Conservation (phyloP, 2,888 invertebrate genomes). For the Formica aserva region DNA sequence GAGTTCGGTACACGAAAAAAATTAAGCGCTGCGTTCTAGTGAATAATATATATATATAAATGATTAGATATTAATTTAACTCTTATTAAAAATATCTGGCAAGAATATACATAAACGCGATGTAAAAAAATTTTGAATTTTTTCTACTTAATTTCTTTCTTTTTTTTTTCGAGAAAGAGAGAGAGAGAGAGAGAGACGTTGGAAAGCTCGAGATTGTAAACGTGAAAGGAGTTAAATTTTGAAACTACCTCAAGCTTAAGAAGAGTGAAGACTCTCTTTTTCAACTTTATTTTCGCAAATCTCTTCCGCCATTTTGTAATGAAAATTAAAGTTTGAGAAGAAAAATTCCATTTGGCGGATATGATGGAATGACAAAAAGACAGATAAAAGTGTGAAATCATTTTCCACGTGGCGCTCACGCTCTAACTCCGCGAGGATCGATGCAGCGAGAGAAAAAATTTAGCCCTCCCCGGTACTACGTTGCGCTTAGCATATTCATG, state of each 20-base stretch:
- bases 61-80: background rate
- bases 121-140: background rate
- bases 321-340: constrained; percentile 27
- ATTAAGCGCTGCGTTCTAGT: background rate
- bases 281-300: constrained; percentile 40
- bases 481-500: constrained; percentile 82
- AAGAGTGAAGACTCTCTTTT: background rate
- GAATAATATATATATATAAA: background rate
- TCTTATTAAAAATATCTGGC: background rate
- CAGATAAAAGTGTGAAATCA: constrained; percentile 49
- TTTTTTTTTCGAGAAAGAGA: background rate
- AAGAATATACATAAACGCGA: background rate
- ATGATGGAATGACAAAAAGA: constrained; percentile 7
- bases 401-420: constrained; percentile 30
- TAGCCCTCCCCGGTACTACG: constrained; percentile 73
- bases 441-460: constrained; percentile 67
- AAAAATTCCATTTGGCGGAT: constrained; percentile 5
- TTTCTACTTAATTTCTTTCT: background rate
- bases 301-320: constrained; percentile 42
- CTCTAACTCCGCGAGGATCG: constrained; percentile 45
- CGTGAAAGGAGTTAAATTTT: constrained; percentile 15
- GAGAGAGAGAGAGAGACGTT: background rate
- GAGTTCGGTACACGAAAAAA: background rate
- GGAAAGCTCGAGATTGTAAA: background rate
- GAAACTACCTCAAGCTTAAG: constrained; percentile 13